Evolutionary conservation across 2,113 vertebrate species (phyloP), one percentile per base, ranked within the genome.

Genomic region (Pavo muticus): DNA sequence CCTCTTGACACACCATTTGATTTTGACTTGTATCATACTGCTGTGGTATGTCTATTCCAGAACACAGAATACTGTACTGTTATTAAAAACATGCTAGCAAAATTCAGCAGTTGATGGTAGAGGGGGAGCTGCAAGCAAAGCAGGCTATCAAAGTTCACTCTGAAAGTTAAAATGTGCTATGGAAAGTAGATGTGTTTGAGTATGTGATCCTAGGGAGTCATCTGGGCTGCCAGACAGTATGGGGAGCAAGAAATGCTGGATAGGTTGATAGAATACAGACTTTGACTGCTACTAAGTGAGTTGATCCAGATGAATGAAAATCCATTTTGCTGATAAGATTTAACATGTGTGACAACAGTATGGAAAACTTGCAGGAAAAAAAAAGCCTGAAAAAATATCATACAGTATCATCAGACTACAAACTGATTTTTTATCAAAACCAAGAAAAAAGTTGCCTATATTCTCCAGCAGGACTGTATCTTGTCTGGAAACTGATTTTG

Each of bases 261-360:
- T 75, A 69, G 87, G 9, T 29, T 88, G 71, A 52, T 3, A 9
- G 35, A 32, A 90, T 56, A 30, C 39, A 80, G 32, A 8, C 42
- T 88, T 86, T 77, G 61, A 57, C 48, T 69, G 61, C 69, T 91
- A 50, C 74, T 71, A 21, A 77, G 6, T 59, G 82, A 96, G 50
- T 17, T 91, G 83, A 88, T 93, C 76, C 90, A 95, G 90, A 85
- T 77, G 79, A 95, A n/a, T 24, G 47, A 79, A 90, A 94, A 93
- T 71, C 19, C n/a, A n/a, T 83, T 90, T 94, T 77, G 32, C 56
- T 80, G 87, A 85, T 85, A 84, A 78, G 67, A 93, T 92, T 87
- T 85, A 81, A 40, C 21, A 64, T 80, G 64, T 71, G 50, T 77
- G 82, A 88, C 56, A 92, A 80, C 56, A 76, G 37, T 21, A 74